These are phyloP conservation scores for Mus minutoides DNA, from an alignment of 2,797 vertebrate species.

Conservation along the genomic window DNA sequence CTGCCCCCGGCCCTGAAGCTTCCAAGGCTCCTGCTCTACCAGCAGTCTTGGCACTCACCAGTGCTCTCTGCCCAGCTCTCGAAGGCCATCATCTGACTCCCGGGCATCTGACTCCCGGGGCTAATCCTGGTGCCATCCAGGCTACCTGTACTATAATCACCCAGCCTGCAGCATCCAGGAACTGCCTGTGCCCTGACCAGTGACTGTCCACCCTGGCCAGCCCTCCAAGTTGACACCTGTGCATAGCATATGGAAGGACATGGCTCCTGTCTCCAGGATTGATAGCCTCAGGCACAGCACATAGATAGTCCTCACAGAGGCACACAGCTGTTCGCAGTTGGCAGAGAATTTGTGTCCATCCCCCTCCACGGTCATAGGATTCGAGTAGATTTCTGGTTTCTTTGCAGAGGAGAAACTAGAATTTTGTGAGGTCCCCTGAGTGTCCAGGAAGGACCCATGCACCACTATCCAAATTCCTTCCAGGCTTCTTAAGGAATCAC, in stretches of 20 bases:
- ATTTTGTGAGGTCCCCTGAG: background rate
- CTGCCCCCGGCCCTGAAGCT: background rate
- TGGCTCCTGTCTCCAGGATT: background rate
- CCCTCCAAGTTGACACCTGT: background rate
- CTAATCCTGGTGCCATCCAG: background rate
- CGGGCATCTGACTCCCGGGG: background rate
- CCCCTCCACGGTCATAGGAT: background rate
- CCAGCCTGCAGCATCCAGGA: background rate
- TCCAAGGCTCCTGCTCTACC: background rate
- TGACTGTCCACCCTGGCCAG: background rate
- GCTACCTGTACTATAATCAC: background rate
- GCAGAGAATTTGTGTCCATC: background rate
- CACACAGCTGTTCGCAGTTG: background rate
- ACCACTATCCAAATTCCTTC: background rate
- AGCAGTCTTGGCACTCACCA: background rate
- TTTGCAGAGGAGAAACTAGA: background rate
- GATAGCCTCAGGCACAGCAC: background rate
- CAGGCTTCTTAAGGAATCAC: background rate
- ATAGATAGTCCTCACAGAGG: background rate
- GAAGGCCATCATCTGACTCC: background rate
- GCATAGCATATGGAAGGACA: background rate
- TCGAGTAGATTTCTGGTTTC: background rate
- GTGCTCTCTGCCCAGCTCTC: background rate
- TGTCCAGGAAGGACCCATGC: background rate
- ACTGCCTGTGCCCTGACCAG: background rate